Evolutionary conservation across 2,797 vertebrate genomes (phyloP).

Genomic region (Odontamblyopus rebecca): DNA sequence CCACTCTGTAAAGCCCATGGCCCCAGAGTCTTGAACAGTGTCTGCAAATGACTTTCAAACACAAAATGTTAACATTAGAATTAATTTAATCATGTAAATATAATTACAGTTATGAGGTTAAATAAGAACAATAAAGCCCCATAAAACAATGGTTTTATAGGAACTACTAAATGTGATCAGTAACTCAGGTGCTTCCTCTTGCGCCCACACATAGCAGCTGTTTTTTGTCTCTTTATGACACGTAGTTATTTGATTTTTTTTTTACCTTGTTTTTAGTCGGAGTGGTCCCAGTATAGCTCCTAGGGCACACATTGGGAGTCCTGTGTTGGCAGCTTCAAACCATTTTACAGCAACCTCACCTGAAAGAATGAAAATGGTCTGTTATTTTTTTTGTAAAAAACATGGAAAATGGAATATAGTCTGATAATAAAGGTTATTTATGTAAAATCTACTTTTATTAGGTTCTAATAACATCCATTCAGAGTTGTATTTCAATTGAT

Average conservation of each 20-base stretch:
- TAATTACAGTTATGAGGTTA: conserved; percentile 12
- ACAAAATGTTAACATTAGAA: neutral
- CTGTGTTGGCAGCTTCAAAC: conserved; percentile 93
- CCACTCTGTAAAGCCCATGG: conserved; percentile 89
- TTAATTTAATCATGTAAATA: neutral
- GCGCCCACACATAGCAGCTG: neutral
- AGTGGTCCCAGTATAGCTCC: conserved; percentile 88
- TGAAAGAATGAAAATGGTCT: conserved; percentile 42
- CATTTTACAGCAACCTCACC: conserved; percentile 95
- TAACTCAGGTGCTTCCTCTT: conserved; percentile 8
- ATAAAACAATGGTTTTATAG: neutral
- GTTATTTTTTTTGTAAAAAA: neutral
- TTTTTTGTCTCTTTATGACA: neutral
- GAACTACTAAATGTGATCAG: neutral
- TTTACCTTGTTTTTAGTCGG: conserved; percentile 82
- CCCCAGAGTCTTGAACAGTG: conserved; percentile 80
- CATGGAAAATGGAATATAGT: neutral
- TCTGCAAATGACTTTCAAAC: conserved; percentile 75
- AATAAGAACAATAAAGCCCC: conserved; percentile 16
- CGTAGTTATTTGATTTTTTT: neutral
- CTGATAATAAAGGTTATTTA: neutral
- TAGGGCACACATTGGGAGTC: conserved; percentile 93
- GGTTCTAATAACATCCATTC: too few species aligned
- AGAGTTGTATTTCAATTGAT: too few species aligned
- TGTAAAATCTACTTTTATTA: too few species aligned